Evolutionary conservation across 2,797 vertebrate genomes (phyloP).

Genomic region (Mallotus villosus): DNA sequence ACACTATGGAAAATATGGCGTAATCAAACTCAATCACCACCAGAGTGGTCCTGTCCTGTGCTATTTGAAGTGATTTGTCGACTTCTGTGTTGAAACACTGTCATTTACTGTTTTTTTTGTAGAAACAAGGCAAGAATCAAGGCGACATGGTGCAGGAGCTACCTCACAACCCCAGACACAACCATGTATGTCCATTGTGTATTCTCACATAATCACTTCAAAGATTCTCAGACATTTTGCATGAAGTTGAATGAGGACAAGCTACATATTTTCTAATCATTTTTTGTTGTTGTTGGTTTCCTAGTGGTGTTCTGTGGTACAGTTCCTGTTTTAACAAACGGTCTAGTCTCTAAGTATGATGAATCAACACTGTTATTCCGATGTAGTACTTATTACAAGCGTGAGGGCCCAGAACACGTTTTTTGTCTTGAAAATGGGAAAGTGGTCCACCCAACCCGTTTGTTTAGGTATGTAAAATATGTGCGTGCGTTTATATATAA

Average conservation of each 20-base stretch:
- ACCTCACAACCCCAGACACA: too few relatives aligned
- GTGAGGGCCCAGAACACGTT: conserved; percentile 26
- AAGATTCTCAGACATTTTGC: too few relatives aligned
- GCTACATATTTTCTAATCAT: neutral
- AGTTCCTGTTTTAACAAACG: neutral
- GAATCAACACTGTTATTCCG: neutral
- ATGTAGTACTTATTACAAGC: neutral
- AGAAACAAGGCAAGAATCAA: too few relatives aligned
- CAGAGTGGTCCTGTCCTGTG: too few relatives aligned
- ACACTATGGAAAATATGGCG: too few relatives aligned
- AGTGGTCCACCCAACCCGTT: conserved; percentile 35
- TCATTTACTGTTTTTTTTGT: too few relatives aligned
- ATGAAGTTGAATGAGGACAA: neutral
- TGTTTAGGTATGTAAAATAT: conserved; percentile 45
- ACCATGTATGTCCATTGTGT: too few relatives aligned
- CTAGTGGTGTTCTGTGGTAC: neutral
- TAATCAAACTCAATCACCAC: too few relatives aligned
- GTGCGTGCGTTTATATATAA: neutral
- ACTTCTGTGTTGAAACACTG: too few relatives aligned
- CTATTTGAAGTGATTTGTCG: too few relatives aligned
- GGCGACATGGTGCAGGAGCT: too few relatives aligned
- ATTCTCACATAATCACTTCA: too few relatives aligned
- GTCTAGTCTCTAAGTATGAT: neutral
- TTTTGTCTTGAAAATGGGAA: conserved; percentile 25
- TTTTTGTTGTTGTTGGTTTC: neutral